Conservation (phyloP, 2,797 vertebrate species). For the Coregonus sp. region DNA sequence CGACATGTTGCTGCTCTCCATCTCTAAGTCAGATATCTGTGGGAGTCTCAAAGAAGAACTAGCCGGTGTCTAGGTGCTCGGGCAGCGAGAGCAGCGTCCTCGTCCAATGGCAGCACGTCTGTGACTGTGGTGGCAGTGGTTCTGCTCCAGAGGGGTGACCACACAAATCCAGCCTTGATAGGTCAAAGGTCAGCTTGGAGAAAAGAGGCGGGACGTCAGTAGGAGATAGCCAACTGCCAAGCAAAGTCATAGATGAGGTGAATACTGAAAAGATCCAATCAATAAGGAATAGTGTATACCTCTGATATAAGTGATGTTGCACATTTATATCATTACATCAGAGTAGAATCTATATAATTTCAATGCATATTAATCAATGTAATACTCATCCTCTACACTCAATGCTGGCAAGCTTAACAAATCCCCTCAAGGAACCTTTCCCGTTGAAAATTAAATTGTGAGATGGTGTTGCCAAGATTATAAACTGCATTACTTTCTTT, state of each 20-base stretch:
- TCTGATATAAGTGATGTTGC: background rate
- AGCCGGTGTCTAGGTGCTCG: background rate
- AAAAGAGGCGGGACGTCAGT: background rate
- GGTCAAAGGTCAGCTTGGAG: constrained; percentile 10
- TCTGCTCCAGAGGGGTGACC: constrained; percentile 3
- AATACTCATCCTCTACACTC: background rate
- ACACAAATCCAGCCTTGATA: constrained; percentile 16
- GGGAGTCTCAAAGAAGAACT: background rate
- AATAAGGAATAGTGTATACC: background rate
- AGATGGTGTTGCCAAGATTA: background rate
- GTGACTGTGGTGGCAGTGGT: constrained; percentile 7
- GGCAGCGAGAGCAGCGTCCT: background rate
- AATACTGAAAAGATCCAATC: background rate
- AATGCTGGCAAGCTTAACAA: background rate
- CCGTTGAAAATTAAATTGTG: background rate
- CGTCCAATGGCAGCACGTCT: constrained; percentile 4
- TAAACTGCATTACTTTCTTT: background rate
- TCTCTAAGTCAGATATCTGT: background rate
- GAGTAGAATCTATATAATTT: background rate
- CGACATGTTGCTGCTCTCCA: background rate
- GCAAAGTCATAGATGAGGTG: background rate
- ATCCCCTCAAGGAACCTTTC: background rate
- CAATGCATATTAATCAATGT: background rate
- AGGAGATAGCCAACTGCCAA: background rate
- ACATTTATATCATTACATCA: background rate